Percentiles rank a stretch among this genome's conserved stretches.
phyloP scores from a whole-genome alignment of 2,888 invertebrate species.

The Trissolcus japonicus region DNA sequence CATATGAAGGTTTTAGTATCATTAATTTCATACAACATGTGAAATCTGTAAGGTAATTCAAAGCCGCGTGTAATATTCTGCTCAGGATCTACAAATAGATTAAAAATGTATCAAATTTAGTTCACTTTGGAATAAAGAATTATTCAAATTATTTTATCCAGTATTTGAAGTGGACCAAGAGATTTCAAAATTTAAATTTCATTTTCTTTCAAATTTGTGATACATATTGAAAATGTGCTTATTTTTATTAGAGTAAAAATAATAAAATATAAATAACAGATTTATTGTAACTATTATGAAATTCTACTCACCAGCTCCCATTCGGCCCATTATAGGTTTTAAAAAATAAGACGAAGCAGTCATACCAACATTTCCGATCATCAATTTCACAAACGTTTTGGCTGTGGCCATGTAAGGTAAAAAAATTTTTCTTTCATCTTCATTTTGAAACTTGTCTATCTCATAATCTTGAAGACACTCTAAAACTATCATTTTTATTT shows the following conservation, averaged over 20 bases:
- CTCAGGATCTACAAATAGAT: slow-evolving; percentile 15
- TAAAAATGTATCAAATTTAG: too few relatives aligned
- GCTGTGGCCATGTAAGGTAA: slow-evolving; percentile 62
- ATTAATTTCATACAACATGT: slow-evolving; percentile 64
- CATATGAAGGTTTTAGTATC: slow-evolving; percentile 61
- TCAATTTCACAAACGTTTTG: slow-evolving; percentile 63
- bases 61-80: slow-evolving; percentile 29
- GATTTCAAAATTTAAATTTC: too few relatives aligned
- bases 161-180: too few relatives aligned
- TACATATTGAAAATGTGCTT: too few relatives aligned
- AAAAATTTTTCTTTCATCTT: slow-evolving; percentile 60
- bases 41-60: slow-evolving; percentile 66
- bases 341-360: slow-evolving; percentile 66
- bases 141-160: too few relatives aligned
- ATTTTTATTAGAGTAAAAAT: too few relatives aligned
- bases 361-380: slow-evolving; percentile 62
- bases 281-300: too few relatives aligned
- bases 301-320: slow-evolving; percentile 37
- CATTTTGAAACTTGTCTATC: slow-evolving; percentile 55
- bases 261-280: too few relatives aligned
- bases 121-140: too few relatives aligned
- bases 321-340: slow-evolving; percentile 64
- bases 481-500: slow-evolving; percentile 61
- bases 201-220: too few relatives aligned
- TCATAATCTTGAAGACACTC: slow-evolving; percentile 64